Conservation (phyloP, 1,140 invertebrate species). For the Araneus ventricosus region DNA sequence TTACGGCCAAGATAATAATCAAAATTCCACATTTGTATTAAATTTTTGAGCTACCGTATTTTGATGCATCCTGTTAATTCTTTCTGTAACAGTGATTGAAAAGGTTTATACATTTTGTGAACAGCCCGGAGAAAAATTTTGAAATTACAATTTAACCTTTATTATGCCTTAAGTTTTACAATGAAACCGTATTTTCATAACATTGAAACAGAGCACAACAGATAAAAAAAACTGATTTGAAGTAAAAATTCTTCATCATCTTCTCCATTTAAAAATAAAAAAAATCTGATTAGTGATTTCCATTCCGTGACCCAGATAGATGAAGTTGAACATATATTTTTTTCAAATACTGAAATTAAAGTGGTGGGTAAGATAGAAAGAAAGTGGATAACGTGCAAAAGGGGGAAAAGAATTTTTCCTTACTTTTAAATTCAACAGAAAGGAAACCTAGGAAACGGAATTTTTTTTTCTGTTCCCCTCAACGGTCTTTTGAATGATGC, state of each 20-base stretch:
- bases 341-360: not conserved
- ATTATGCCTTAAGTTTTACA: no score
- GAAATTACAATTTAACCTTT: no score
- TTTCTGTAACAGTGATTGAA: no score
- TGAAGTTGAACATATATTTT: not conserved
- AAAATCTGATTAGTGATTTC: not conserved
- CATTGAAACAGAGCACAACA: not conserved
- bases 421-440: not conserved
- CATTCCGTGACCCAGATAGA: not conserved
- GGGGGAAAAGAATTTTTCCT: not conserved
- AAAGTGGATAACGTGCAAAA: not conserved
- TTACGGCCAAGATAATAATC: no score
- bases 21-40: no score
- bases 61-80: no score
- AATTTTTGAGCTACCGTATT: no score
- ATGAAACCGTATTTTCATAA: no score
- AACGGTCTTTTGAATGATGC: constrained; percentile 5
- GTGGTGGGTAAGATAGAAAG: not conserved
- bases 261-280: not conserved
- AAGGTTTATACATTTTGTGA: no score
- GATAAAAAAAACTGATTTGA: not conserved
- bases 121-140: no score
- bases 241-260: no score
- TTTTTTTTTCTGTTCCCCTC: not conserved
- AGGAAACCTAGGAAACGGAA: not conserved